Base-by-base conservation (phyloP, 2,888 invertebrate genomes). In the Caenorhabditis japonica region DNA sequence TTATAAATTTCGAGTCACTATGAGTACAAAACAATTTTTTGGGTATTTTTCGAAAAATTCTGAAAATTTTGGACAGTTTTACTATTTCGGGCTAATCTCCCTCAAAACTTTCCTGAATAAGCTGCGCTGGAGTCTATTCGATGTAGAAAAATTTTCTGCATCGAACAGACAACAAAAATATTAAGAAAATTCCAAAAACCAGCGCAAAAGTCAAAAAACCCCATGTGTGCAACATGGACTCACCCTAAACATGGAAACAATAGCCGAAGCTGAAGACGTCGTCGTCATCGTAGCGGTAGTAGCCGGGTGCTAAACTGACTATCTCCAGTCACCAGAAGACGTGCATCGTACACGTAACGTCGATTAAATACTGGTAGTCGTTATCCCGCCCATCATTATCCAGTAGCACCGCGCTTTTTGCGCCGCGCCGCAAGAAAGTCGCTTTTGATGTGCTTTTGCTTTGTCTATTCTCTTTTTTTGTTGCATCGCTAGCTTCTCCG, bases 321-420 rank as follows among this genome's bases (percentile, higher is more conserved):
- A 3, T 19, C 10, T 43, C 17, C 17, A 21, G 17, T 17, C n/a
- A 43, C 17, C 17, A 10, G 49, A 53, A 59, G 68, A 49, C 47
- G 49, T 51, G 53, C 51, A 55, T 43, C 39, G 55, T 44, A 36
- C 27, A 30, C 36, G 17, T 30, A 52, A 47, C 59, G 13, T 60
- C 56, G 43, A 62, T 70, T 70, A 70, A 70, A 70, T 70, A 70
- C 70, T 70, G 51, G 70, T 62, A 70, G 61, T 62, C 70, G 56
- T 70, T 70, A 27, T 49, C 43, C 36, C 17, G 36, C 55, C 51
- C 61, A 61, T 62, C 41, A 60, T 56, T 64, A 55, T 56, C 51
- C 30, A n/a, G n/a, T n/a, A n/a, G n/a, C n/a, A n/a, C n/a, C n/a
- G 43, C 52, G 21, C 36, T 44, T 34, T 34, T 30, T 51, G 49